Evolutionary conservation across 2,888 invertebrate genomes (phyloP).

Genomic region (Atherix ibis): DNA sequence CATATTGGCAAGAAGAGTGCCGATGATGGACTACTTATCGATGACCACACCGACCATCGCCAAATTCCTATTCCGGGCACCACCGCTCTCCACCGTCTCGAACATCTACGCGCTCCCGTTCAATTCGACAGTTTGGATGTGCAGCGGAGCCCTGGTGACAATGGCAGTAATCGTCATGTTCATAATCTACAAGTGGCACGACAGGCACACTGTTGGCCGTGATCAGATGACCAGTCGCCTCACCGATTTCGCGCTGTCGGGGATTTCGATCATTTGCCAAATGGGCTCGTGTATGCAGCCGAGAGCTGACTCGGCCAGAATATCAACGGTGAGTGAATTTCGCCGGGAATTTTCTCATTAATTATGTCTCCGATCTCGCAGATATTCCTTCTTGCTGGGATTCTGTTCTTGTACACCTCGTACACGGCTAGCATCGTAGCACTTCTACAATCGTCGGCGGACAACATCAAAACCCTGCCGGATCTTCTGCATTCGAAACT

Average conservation of each 20-base stretch:
- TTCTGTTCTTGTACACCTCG: conserved; percentile 46
- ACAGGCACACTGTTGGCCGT: neutral
- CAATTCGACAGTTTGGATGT: conserved; percentile 44
- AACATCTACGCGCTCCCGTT: conserved; percentile 54
- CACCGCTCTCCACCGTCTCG: conserved; percentile 45
- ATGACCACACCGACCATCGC: conserved; percentile 38
- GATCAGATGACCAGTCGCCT: neutral
- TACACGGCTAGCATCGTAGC: conserved; percentile 54
- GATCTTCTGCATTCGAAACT: conserved; percentile 47
- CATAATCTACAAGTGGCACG: conserved; percentile 2
- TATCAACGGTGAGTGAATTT: too few relatives aligned
- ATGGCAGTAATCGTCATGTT: conserved; percentile 8
- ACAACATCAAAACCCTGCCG: conserved; percentile 40
- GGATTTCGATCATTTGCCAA: conserved; percentile 42
- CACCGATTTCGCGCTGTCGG: conserved; percentile 36
- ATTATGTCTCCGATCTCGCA: conserved; percentile 18
- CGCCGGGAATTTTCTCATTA: neutral
- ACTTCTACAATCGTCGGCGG: conserved; percentile 46
- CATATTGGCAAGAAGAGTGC: conserved; percentile 22
- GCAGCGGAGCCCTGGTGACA: conserved; percentile 35
- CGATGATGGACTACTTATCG: conserved; percentile 37
- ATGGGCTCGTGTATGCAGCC: conserved; percentile 42
- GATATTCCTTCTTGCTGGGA: conserved; percentile 40
- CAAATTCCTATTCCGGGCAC: conserved; percentile 47
- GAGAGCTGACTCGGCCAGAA: too few relatives aligned